Conservation (phyloP, 2,888 invertebrate species). For the Pristionchus maxplancki region DNA sequence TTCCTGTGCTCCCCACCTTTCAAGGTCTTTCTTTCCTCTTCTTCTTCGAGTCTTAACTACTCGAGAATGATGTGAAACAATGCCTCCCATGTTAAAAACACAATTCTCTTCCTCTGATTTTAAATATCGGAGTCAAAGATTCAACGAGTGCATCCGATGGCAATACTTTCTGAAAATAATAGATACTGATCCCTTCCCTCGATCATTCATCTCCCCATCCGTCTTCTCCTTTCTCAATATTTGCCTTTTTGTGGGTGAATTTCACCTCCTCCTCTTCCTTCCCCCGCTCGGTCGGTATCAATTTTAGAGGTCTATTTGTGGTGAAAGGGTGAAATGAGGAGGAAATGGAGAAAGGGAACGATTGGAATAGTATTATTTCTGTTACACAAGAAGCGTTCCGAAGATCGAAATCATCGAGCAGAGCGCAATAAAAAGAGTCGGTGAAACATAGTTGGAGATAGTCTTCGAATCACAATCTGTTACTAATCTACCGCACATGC, state of each 20-base stretch:
- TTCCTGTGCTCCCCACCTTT: not conserved
- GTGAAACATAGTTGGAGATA: not conserved
- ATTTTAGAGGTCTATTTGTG: not conserved
- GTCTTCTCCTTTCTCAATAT: slow-evolving; percentile 14
- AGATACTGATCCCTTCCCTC: not conserved
- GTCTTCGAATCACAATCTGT: not conserved
- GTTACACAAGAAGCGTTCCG: not conserved
- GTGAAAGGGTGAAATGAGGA: slow-evolving; percentile 6
- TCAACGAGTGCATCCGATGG: not conserved
- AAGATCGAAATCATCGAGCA: too few species aligned
- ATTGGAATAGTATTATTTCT: not conserved
- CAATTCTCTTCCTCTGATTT: too few species aligned
- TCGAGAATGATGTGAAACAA: too few species aligned
- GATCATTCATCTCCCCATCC: not conserved
- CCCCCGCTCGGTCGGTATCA: slow-evolving; percentile 16
- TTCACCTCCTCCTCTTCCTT: not conserved
- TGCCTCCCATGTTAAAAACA: too few species aligned
- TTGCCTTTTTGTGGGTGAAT: slow-evolving; percentile 16
- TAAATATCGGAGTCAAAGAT: too few species aligned
- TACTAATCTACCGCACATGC: slow-evolving; percentile 7
- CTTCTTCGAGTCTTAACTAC: not conserved
- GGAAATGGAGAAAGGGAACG: not conserved
- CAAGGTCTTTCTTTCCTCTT: not conserved
- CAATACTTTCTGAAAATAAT: not conserved
- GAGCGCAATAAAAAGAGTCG: not conserved